Percentiles rank a stretch among this genome's conserved stretches.
Evolutionary conservation across 1,140 invertebrate genomes (phyloP).

Genomic region (Bombyx mori): DNA sequence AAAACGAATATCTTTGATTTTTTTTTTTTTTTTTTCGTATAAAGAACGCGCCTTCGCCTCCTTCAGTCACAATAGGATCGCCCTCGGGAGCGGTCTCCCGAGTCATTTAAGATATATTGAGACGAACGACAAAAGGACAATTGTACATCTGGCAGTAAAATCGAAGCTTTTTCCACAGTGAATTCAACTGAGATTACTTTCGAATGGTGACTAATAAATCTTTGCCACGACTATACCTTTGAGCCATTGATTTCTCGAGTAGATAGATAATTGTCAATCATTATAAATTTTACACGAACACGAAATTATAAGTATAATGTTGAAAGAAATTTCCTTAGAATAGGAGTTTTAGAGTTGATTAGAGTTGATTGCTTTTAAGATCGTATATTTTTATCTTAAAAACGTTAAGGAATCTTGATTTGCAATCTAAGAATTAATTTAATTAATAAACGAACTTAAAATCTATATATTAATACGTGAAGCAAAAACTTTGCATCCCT

Average conservation of each 20-base stretch:
- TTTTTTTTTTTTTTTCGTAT: too few species aligned
- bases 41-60: constrained; percentile 21
- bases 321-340: too few species aligned
- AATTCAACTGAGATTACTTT: constrained; percentile 58
- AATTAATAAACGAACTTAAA: too few species aligned
- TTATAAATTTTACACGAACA: constrained; percentile 50
- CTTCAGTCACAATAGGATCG: constrained; percentile 49
- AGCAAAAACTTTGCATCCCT: too few species aligned
- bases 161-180: constrained; percentile 53
- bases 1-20: too few species aligned
- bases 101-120: constrained; percentile 68
- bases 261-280: constrained; percentile 53
- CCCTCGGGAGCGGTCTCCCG: constrained; percentile 34
- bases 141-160: constrained; percentile 52
- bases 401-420: too few species aligned
- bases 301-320: too few species aligned
- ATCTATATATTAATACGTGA: too few species aligned
- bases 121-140: constrained; percentile 40
- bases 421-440: too few species aligned
- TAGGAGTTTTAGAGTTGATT: too few species aligned
- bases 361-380: too few species aligned
- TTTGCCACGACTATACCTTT: constrained; percentile 29
- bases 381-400: too few species aligned
- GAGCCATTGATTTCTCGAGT: constrained; percentile 48
- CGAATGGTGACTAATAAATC: constrained; percentile 62